Conservation (phyloP, 2,113 vertebrate species). For the Ploceus nigricollis region DNA sequence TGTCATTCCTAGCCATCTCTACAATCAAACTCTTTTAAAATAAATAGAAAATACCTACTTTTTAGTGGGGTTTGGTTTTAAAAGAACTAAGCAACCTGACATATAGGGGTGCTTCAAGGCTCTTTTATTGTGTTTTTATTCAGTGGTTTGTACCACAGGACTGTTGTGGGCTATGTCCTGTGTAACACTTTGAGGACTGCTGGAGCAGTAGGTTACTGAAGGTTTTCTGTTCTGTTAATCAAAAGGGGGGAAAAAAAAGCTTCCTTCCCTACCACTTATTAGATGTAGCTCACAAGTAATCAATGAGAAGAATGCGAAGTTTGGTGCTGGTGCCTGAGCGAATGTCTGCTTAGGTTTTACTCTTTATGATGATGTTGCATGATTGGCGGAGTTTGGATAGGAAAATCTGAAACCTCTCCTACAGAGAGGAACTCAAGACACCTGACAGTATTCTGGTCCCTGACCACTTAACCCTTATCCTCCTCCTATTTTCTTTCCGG, state of each 20-base stretch:
- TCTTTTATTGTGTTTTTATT: neutral
- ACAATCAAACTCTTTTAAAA: neutral
- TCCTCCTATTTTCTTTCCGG: neutral
- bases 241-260: neutral
- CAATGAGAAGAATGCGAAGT: neutral
- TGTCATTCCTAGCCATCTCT: neutral
- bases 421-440: neutral
- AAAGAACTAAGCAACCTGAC: neutral
- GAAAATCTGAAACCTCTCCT: neutral
- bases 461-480: neutral
- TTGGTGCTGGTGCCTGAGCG: neutral
- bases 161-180: neutral
- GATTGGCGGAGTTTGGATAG: neutral
- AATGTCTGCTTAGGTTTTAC: neutral
- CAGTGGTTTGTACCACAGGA: neutral
- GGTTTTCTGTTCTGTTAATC: neutral
- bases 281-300: neutral
- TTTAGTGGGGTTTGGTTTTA: neutral
- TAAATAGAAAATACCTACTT: neutral
- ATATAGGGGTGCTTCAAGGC: neutral
- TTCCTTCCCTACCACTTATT: neutral
- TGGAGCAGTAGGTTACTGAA: neutral
- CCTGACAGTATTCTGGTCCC: neutral
- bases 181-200: neutral
- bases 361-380: neutral